These are phyloP conservation scores for Dinocampus coccinellae DNA, from an alignment of 2,888 invertebrate species.

Conservation along the genomic window DNA sequence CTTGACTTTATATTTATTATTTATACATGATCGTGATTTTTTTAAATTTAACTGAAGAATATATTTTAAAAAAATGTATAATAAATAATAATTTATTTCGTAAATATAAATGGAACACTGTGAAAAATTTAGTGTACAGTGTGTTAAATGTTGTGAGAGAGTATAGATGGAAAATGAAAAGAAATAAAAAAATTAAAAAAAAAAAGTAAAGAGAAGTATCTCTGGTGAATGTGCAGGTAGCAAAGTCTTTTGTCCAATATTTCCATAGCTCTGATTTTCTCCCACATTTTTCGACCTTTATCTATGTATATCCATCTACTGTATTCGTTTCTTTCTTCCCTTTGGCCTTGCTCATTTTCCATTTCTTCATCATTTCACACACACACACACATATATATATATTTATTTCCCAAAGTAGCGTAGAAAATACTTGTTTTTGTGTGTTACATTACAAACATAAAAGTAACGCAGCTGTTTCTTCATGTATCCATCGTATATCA, in stretches of 20 bases:
- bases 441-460: background rate
- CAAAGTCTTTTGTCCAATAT: constrained; percentile 11
- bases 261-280: constrained; percentile 4
- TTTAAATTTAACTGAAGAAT: no score
- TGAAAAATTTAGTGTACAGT: background rate
- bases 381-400: no score
- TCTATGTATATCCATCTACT: background rate
- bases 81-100: no score
- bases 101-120: no score
- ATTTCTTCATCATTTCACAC: constrained; percentile 3
- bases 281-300: constrained; percentile 13
- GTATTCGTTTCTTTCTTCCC: background rate
- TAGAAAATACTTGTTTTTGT: constrained; percentile 1
- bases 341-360: background rate
- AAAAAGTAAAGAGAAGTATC: background rate
- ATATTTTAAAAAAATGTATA: no score
- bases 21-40: no score
- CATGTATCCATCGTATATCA: background rate
- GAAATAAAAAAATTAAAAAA: constrained; percentile 3
- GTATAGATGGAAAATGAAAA: no score
- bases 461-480: constrained; percentile 1
- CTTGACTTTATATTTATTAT: no score
- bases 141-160: no score
- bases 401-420: background rate
- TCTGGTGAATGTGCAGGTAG: constrained; percentile 34